Conservation (phyloP, 2,797 vertebrate genomes). For the Cossypha dichroa region DNA sequence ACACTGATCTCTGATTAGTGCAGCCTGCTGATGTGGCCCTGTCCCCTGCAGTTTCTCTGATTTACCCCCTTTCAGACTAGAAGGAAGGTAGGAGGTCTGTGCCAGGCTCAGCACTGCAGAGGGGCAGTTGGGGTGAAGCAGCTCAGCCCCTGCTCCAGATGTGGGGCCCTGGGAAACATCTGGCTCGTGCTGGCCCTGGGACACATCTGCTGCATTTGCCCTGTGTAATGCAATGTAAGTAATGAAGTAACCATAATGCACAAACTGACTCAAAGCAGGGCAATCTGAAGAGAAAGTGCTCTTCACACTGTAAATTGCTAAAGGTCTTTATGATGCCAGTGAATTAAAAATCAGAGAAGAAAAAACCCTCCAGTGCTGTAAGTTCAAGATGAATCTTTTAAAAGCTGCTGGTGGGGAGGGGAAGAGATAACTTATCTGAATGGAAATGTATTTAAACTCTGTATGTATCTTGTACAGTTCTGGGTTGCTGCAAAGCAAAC, state of each 20-base stretch:
- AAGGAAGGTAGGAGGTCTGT: not conserved
- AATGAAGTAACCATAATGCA: not conserved
- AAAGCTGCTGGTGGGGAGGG: conserved; percentile 11
- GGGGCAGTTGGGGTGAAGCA: not conserved
- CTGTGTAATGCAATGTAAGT: conserved; percentile 27
- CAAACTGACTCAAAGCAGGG: conserved; percentile 3
- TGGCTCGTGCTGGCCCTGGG: not conserved
- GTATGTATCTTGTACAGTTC: not conserved
- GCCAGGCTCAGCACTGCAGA: not conserved
- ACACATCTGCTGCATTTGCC: not conserved
- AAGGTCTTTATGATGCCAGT: conserved; percentile 43
- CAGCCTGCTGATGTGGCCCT: not conserved
- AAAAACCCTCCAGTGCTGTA: conserved; percentile 16
- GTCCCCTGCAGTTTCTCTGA: not conserved
- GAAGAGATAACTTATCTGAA: conserved; percentile 35
- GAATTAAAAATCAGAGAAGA: conserved; percentile 48
- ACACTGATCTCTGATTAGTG: not conserved
- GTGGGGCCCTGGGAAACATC: not conserved
- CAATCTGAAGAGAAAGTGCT: conserved; percentile 2
- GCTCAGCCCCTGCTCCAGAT: not conserved
- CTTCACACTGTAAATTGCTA: conserved; percentile 38
- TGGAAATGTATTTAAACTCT: conserved; percentile 24
- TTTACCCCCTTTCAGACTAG: not conserved
- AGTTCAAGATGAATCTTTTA: conserved; percentile 26
- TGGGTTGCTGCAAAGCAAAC: not conserved